A percentile compares a stretch with the other conserved stretches of the same genome.
Conservation (phyloP, 2,888 invertebrate genomes). For the Ligdia adustata region DNA sequence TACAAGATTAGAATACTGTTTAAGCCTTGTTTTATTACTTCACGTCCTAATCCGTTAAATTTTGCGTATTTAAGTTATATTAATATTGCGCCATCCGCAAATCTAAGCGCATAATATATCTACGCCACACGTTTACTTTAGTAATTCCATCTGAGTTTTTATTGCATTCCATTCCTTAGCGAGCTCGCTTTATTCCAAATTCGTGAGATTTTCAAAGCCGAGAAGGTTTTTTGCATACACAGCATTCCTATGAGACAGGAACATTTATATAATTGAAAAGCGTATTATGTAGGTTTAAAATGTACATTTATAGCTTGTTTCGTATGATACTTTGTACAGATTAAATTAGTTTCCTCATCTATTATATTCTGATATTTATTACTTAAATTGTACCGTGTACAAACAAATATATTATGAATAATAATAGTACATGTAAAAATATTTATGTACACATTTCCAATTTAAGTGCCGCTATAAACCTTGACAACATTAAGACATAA, state of each 20-base stretch:
- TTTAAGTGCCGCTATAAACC: constrained; percentile 56
- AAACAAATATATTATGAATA: no score
- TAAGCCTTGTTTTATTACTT: no score
- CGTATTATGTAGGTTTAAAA: no score
- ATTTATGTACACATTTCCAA: constrained; percentile 42
- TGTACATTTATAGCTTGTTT: no score
- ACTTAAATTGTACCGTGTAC: no score
- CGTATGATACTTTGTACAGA: no score
- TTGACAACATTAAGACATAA: constrained; percentile 39
- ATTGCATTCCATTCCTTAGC: constrained; percentile 49
- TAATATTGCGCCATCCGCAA: constrained; percentile 2
- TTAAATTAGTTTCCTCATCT: no score
- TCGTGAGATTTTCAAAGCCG: constrained; percentile 47
- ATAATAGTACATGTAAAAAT: constrained; percentile 50
- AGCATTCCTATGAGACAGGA: constrained; percentile 1
- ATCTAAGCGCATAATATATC: constrained; percentile 18
- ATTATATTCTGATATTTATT: no score
- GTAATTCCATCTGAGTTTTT: constrained; percentile 40
- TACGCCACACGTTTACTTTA: constrained; percentile 29
- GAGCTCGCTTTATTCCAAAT: constrained; percentile 51
- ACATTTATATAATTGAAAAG: no score
- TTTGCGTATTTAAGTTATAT: no score
- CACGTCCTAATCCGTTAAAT: no score
- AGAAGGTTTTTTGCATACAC: constrained; percentile 21
- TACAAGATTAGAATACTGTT: no score